phyloP scores from a whole-genome alignment of 2,113 vertebrate genomes.

The Thermophis baileyi region DNA sequence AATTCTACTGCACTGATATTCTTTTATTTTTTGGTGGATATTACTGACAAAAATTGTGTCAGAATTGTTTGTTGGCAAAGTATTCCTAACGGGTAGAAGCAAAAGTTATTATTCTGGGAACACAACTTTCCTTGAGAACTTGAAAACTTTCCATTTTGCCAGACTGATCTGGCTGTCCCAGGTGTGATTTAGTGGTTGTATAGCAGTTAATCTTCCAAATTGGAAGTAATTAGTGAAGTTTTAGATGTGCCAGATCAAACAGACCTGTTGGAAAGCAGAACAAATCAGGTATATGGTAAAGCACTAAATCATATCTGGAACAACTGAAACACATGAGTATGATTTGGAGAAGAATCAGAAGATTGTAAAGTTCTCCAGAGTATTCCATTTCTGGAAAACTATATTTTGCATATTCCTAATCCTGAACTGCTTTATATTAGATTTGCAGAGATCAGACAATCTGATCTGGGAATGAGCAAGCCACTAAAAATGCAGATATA shows the following conservation, averaged over 20 bases:
- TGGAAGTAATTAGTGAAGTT: background rate
- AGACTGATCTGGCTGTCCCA: background rate
- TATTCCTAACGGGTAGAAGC: background rate
- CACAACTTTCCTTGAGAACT: background rate
- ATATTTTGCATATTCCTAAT: background rate
- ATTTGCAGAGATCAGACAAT: background rate
- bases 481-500: background rate
- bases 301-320: background rate
- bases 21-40: background rate
- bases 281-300: background rate
- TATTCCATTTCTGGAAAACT: background rate
- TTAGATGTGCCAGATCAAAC: background rate
- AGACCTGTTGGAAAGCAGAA: background rate
- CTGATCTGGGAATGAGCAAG: background rate
- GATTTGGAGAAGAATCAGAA: background rate
- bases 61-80: background rate
- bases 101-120: background rate
- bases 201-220: background rate
- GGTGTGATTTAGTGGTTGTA: background rate
- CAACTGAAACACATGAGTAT: background rate
- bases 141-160: background rate
- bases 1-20: background rate
- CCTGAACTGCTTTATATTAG: background rate
- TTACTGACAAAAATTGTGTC: background rate
- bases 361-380: background rate